phyloP scores from a whole-genome alignment of 2,113 vertebrate species.

The Pungitius pungitius region DNA sequence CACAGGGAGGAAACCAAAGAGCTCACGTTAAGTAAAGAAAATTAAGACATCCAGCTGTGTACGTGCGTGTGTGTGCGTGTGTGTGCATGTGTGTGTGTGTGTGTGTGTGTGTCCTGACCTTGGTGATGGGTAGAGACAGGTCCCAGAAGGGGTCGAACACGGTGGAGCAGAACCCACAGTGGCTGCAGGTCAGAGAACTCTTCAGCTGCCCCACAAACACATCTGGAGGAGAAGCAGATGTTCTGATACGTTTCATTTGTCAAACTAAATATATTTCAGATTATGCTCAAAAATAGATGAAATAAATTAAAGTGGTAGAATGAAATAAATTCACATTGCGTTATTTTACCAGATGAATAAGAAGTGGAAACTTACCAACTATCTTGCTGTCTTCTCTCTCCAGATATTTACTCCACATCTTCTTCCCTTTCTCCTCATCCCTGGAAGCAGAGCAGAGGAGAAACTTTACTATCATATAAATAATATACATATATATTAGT shows the following conservation, averaged over 20 bases:
- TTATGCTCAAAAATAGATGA: no score
- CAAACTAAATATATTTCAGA: no score
- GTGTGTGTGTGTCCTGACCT: slow-evolving; percentile 80
- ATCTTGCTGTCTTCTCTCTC: slow-evolving; percentile 96
- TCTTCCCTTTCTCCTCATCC: slow-evolving; percentile 94
- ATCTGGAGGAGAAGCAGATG: slow-evolving; percentile 76
- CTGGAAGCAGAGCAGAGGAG: slow-evolving; percentile 71
- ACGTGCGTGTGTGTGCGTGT: no score
- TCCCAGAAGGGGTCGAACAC: slow-evolving; percentile 99
- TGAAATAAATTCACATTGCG: no score
- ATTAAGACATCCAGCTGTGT: no score
- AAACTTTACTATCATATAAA: not conserved
- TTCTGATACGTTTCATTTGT: no score
- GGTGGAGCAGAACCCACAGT: slow-evolving; percentile 96
- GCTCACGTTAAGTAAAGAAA: no score
- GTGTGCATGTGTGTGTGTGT: slow-evolving; percentile 2
- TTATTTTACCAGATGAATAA: no score
- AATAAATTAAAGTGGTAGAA: no score
- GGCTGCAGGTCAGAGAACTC: slow-evolving; percentile 95
- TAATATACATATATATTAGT: no score
- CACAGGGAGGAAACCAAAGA: no score
- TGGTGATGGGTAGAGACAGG: slow-evolving; percentile 94
- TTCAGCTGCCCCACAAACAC: slow-evolving; percentile 97
- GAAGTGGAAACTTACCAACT: slow-evolving; percentile 77
- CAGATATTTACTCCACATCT: slow-evolving; percentile 96